Percentiles rank a stretch among this genome's conserved stretches.
Conservation (phyloP, 2,888 invertebrate genomes). For the Meandrusa payeni region DNA sequence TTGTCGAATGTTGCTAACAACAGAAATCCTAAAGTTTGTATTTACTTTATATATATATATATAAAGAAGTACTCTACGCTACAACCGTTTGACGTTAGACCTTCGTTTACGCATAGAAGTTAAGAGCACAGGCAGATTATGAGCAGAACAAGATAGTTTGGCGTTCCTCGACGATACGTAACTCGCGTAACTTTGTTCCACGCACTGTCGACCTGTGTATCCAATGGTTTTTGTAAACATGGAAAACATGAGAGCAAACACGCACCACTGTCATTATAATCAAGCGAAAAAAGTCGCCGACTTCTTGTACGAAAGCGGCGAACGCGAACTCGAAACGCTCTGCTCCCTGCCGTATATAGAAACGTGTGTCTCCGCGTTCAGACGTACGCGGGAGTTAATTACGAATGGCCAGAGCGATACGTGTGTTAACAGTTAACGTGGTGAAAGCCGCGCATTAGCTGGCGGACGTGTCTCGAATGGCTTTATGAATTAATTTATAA, state of each 20-base stretch:
- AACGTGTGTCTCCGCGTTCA: not conserved
- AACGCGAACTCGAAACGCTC: not conserved
- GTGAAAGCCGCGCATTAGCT: constrained; percentile 20
- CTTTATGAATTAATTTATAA: constrained; percentile 16
- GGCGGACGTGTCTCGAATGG: constrained; percentile 15
- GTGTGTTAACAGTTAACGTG: constrained; percentile 10
- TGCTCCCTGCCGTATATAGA: constrained; percentile 5
- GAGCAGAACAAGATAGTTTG: no score
- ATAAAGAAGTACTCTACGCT: no score
- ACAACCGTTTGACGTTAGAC: no score
- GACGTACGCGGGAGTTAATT: not conserved
- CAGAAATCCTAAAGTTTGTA: no score
- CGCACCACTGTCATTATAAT: not conserved
- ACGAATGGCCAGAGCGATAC: constrained; percentile 7
- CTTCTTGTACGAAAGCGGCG: constrained; percentile 2
- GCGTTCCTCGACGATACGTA: no score
- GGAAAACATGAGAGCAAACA: constrained; percentile 1
- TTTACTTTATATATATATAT: no score
- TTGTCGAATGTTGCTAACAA: no score
- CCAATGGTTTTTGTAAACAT: not conserved
- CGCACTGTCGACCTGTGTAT: no score
- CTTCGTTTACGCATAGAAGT: no score
- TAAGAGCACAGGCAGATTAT: no score
- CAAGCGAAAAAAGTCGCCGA: not conserved
- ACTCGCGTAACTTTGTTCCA: no score